Base-by-base conservation (phyloP, 2,113 vertebrate species). In the Osmerus mordax region DNA sequence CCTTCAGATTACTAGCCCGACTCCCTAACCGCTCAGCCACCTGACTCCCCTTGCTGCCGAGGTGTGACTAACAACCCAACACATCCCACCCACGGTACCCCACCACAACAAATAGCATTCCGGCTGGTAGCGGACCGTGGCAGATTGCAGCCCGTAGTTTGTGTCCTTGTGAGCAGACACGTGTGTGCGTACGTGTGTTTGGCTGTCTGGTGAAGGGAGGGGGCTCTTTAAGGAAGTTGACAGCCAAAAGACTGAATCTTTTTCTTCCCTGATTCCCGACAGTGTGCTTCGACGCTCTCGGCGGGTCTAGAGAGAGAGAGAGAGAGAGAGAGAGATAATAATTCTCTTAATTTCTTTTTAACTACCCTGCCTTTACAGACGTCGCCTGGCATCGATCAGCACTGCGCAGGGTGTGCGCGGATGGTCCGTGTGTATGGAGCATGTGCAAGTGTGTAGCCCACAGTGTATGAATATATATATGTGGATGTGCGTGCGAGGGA, bases 301-400 rank as follows among this genome's bases (percentile, higher is more conserved):
- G 3, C 0, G 18, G 7, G 23, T 23, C 23, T 23, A 23, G 23
- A 23, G 23, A 23, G 23, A 23, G 21, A 63, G 4, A 1, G 41
- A 62, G 28, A 18, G 21, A 53, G 63, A 72, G 59, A 36, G 54
- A 64, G 7, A 51, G 84, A 88, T 86, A 83, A 90, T 90, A 88
- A 90, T 86, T 91, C 76, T 89, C 89, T 84, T 91, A 91, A 92
- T 92, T 91, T 89, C 84, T 92, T 92, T 92, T 91, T 91, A 92
- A 91, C 89, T 89, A 77, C 87, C 68, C 58, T 55, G 41, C 86
- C 82, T 89, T 91, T 91, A 87, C 78, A 84, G 83, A 83, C 77
- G 84, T 79, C 78, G 75, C 76, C 75, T 15, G 18, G 70, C 84
- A 90, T 92, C 71, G 82, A 91, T 90, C 90, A 87, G 80, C 29